Percentiles rank a stretch among this genome's conserved stretches.
These are phyloP conservation scores for Callionymus lyra DNA, from an alignment of 2,113 vertebrate species.

Conservation along the genomic window DNA sequence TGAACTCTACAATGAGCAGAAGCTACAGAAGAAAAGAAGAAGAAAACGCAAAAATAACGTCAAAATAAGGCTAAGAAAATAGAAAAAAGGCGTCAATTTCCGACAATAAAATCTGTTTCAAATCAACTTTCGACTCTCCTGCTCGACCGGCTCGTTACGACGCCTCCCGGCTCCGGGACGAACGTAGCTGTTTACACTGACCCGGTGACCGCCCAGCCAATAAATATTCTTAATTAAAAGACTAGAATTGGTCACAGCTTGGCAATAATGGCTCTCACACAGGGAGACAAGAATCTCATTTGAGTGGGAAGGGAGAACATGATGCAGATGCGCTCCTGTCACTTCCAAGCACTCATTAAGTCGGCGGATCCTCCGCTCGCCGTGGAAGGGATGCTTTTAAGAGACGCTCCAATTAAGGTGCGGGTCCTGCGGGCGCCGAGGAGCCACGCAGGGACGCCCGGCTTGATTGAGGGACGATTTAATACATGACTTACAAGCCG, in stretches of 20 bases:
- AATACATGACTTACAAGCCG: slow-evolving; percentile 49
- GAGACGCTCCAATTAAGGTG: slow-evolving; percentile 64
- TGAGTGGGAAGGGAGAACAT: slow-evolving; percentile 53
- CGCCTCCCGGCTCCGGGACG: too few relatives aligned
- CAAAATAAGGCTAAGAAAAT: too few relatives aligned
- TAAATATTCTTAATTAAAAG: slow-evolving; percentile 68
- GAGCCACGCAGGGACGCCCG: slow-evolving; percentile 19
- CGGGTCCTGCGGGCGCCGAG: slow-evolving; percentile 55
- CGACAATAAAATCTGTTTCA: too few relatives aligned
- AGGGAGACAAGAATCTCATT: slow-evolving; percentile 54
- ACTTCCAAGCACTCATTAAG: slow-evolving; percentile 65
- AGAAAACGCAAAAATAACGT: too few relatives aligned
- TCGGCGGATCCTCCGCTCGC: slow-evolving; percentile 41
- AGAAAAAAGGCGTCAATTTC: too few relatives aligned
- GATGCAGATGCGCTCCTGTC: slow-evolving; percentile 62
- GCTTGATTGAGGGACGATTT: slow-evolving; percentile 24
- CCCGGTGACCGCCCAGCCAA: slow-evolving; percentile 51
- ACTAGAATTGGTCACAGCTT: slow-evolving; percentile 61
- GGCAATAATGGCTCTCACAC: slow-evolving; percentile 61
- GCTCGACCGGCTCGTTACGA: too few relatives aligned
- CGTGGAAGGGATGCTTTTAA: slow-evolving; percentile 65
- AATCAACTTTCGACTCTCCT: too few relatives aligned
- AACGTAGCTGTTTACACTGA: slow-evolving; percentile 55
- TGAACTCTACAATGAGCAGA: too few relatives aligned
- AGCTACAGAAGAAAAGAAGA: too few relatives aligned